A percentile compares a stretch with the other conserved stretches of the same genome.
Evolutionary conservation across 2,113 vertebrate species (phyloP).

Genomic region (Pyxicephalus adspersus): DNA sequence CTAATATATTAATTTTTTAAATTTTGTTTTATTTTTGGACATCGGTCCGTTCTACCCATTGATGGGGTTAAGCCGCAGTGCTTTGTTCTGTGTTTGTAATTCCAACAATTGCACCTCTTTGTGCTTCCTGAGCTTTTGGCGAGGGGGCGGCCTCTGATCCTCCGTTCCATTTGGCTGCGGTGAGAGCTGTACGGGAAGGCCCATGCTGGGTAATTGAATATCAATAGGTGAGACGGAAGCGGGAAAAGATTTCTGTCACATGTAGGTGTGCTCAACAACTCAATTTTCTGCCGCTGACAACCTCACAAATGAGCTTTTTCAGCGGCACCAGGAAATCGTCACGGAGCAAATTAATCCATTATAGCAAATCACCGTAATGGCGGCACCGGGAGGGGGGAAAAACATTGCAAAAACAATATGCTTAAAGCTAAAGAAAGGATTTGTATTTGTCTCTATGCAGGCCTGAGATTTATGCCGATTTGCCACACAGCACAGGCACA

Average conservation of each 20-base stretch:
- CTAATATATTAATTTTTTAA: no score
- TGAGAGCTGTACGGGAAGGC: constrained; percentile 6
- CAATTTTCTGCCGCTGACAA: constrained; percentile 72
- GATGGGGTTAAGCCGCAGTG: background rate
- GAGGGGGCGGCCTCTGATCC: constrained; percentile 23
- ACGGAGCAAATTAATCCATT: constrained; percentile 47
- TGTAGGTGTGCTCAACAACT: constrained; percentile 67
- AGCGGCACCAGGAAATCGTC: constrained; percentile 20
- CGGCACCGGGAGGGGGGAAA: background rate
- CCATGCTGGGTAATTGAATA: constrained; percentile 69
- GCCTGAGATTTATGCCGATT: no score
- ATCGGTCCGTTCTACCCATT: no score
- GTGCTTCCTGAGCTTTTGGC: background rate
- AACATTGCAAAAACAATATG: no score
- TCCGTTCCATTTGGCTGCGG: background rate
- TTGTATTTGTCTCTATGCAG: no score
- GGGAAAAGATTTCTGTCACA: constrained; percentile 67
- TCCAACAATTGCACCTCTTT: background rate
- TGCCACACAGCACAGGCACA: no score
- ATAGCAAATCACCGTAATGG: constrained; percentile 34
- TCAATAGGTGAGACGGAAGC: constrained; percentile 71
- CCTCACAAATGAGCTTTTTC: constrained; percentile 73
- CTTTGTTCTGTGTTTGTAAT: background rate
- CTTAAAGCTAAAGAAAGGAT: no score
- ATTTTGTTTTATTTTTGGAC: no score